A percentile compares a stretch with the other conserved stretches of the same genome.
Conservation (phyloP, 2,888 invertebrate species). For the Encarsia formosa region DNA sequence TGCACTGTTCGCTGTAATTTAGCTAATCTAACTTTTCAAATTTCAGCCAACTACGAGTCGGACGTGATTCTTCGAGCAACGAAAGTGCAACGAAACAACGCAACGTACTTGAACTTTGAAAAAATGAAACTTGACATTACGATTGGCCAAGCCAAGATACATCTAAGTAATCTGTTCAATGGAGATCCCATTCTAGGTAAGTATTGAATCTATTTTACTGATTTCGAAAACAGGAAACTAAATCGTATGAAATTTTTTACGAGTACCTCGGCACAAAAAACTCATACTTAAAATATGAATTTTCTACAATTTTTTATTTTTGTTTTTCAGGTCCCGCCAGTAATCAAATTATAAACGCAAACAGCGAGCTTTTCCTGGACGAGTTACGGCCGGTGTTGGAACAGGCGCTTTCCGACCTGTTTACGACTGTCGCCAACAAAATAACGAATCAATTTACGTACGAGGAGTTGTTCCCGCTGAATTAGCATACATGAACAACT, state of each 20-base stretch:
- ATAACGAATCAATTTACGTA: constrained; percentile 67
- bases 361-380: constrained; percentile 63
- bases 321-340: constrained; percentile 58
- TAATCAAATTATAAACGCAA: constrained; percentile 65
- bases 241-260: too few relatives aligned
- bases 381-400: constrained; percentile 67
- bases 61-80: constrained; percentile 64
- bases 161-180: constrained; percentile 65
- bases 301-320: too few relatives aligned
- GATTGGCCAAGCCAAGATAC: constrained; percentile 59
- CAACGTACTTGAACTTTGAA: constrained; percentile 61
- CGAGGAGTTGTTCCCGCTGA: constrained; percentile 63
- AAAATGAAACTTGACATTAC: constrained; percentile 61
- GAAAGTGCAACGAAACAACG: constrained; percentile 55
- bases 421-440: constrained; percentile 67
- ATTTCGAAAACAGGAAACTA: too few relatives aligned
- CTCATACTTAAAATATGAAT: too few relatives aligned
- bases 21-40: too few relatives aligned
- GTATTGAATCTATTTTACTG: constrained; percentile 26
- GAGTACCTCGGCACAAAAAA: too few relatives aligned
- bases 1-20: too few relatives aligned
- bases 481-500: constrained; percentile 27
- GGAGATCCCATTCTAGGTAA: constrained; percentile 62
- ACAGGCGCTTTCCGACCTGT: constrained; percentile 60
- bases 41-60: constrained; percentile 63